Evolutionary conservation across 2,888 invertebrate species (phyloP).

Genomic region (Meteorus colon): DNA sequence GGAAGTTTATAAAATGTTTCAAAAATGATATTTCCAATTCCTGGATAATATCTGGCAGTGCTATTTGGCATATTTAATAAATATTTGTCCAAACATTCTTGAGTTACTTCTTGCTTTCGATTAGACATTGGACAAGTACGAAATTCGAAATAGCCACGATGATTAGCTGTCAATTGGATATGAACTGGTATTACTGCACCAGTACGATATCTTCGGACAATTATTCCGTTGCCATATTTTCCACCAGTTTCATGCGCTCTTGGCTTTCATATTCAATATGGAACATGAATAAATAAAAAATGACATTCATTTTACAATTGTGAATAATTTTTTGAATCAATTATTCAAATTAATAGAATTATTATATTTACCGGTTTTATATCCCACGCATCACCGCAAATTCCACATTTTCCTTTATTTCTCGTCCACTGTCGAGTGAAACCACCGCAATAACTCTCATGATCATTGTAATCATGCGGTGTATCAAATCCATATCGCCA

Average conservation of each 20-base stretch:
- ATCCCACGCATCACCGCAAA: conserved; percentile 92
- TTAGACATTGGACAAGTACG: conserved; percentile 82
- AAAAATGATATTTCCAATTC: conserved; percentile 86
- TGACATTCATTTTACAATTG: too few species aligned
- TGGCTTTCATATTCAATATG: conserved; percentile 72
- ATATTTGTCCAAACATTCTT: conserved; percentile 85
- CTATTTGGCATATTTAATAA: conserved; percentile 77
- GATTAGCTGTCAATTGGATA: conserved; percentile 91
- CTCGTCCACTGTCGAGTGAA: conserved; percentile 87
- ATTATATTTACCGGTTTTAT: conserved; percentile 69
- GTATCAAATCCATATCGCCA: conserved; percentile 93
- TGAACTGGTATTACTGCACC: conserved; percentile 82
- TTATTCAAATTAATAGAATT: neutral
- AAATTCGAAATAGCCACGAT: conserved; percentile 91
- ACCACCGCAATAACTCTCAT: conserved; percentile 91
- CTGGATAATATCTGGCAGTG: conserved; percentile 81
- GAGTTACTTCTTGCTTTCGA: conserved; percentile 78
- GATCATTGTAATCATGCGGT: conserved; percentile 92
- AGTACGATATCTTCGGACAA: conserved; percentile 85
- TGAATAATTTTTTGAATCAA: conserved; percentile 4
- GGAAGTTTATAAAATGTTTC: conserved; percentile 82
- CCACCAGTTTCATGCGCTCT: conserved; percentile 89
- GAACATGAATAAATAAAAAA: neutral
- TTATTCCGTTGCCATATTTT: conserved; percentile 86
- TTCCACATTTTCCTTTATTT: conserved; percentile 89